Base-by-base conservation (phyloP, 2,888 invertebrate genomes). In the Metalampra italica region DNA sequence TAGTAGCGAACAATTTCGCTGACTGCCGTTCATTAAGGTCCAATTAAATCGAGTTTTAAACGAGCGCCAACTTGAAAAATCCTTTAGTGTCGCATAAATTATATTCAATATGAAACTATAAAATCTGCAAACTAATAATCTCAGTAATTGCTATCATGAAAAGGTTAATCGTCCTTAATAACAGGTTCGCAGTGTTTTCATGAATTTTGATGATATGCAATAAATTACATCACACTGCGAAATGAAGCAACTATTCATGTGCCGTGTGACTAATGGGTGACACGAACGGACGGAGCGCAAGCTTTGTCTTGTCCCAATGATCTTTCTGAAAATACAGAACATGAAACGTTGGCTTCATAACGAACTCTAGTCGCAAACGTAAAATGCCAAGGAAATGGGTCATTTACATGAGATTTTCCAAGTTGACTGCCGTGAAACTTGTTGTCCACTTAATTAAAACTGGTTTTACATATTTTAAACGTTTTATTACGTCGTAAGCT, bases 161-260 rank as follows among this genome's bases (percentile, higher is more conserved):
- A 70, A 71, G 67, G 67, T 68, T 66, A 67, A 66, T 64, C 55
- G 59, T 52, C 44, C 54, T 51, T 57, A 60, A 64, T 58, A 63
- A 66, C 60, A 43, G 59, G 62, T 66, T 59, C 53, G 44, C 37
- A 54, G 54, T 48, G 47, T 54, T 57, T 59, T 57, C 54, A 59
- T 57, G 52, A 62, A 58, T 62, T 61, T 59, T 54, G 53, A 60
- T 54, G 59, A 60, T 57, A 58, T 51, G 42, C 53, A 46, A 59
- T 60, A 46, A 52, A 55, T 56, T 54, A 51, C 51, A 38, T 61
- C 50, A 55, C 55, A 52, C 46, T 47, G 51, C 53, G 57, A 59
- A 66, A 66, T 53, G 49, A 55, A 59, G 57, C 52, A 52, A 50
- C 59, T 53, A 51, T 52, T 52, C 40, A 55, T 52, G 54, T 45